Evolutionary conservation across 2,797 vertebrate species (phyloP).

Genomic region (Sebastes hubbsi): DNA sequence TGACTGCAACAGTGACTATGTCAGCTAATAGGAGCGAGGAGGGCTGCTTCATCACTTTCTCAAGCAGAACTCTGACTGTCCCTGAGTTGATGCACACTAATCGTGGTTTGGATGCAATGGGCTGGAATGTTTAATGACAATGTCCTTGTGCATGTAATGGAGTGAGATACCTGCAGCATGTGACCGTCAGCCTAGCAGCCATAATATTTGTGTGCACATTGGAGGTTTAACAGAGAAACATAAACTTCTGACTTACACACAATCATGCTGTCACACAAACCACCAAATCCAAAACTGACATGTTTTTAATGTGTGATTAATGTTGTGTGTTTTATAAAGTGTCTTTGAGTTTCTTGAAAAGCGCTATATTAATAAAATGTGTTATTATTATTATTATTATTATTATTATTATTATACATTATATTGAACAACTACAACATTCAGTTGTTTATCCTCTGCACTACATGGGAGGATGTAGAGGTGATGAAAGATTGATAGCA

Average conservation of each 20-base stretch:
- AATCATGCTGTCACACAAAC: background rate
- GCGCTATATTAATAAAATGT: too few species aligned
- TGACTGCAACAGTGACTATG: slow-evolving; percentile 10
- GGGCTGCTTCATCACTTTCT: slow-evolving; percentile 32
- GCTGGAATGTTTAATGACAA: slow-evolving; percentile 14
- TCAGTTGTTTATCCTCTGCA: background rate
- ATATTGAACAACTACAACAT: too few species aligned
- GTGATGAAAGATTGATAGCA: background rate
- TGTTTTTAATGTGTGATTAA: too few species aligned
- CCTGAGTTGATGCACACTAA: slow-evolving; percentile 14
- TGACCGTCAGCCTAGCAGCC: background rate
- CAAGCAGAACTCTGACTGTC: slow-evolving; percentile 5
- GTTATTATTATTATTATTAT: too few species aligned
- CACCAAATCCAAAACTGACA: background rate
- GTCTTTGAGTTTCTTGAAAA: too few species aligned
- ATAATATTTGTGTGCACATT: background rate
- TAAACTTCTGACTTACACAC: background rate
- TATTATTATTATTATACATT: too few species aligned
- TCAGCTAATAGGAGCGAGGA: slow-evolving; percentile 25
- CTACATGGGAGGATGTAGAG: background rate
- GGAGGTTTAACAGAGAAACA: background rate
- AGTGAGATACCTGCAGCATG: background rate
- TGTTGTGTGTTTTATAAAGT: too few species aligned
- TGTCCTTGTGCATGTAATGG: slow-evolving; percentile 8
- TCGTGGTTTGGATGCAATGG: background rate